These are phyloP conservation scores for Drosophila melanica DNA, from an alignment of 1,140 invertebrate genomes.

Conservation along the genomic window DNA sequence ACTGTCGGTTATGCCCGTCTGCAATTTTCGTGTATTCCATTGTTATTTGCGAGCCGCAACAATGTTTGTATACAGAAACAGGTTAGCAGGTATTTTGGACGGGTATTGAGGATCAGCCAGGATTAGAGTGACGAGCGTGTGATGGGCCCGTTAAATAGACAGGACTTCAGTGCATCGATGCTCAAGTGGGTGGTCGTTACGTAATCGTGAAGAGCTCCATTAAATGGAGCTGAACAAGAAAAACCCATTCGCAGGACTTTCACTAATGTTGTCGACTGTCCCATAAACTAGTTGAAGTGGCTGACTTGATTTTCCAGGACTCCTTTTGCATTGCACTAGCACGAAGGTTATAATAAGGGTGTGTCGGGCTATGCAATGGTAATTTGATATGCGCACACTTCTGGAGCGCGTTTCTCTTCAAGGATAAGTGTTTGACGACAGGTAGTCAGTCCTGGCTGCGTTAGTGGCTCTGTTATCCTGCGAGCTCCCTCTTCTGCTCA, in stretches of 20 bases:
- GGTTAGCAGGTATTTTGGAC: constrained; percentile 72
- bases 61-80: constrained; percentile 60
- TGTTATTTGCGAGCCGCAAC: constrained; percentile 27
- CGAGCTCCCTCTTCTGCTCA: constrained; percentile 3
- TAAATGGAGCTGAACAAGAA: constrained; percentile 14
- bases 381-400: constrained; percentile 76
- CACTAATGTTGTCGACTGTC: constrained; percentile 35
- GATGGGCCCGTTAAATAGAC: constrained; percentile 24
- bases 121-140: constrained; percentile 46
- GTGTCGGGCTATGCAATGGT: constrained; percentile 48
- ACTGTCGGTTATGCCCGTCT: too few relatives aligned
- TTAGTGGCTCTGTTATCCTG: constrained; percentile 1
- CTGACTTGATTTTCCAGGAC: background rate
- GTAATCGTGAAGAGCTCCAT: background rate
- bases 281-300: constrained; percentile 56
- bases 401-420: constrained; percentile 55
- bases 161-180: background rate
- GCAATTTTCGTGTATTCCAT: background rate
- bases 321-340: constrained; percentile 27
- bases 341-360: constrained; percentile 20
- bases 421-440: constrained; percentile 32
- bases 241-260: constrained; percentile 31
- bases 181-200: constrained; percentile 65
- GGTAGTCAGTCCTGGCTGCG: constrained; percentile 54
- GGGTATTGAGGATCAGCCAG: constrained; percentile 54